Evolutionary conservation across 1,140 invertebrate genomes (phyloP), one percentile per base, ranked within the genome.

Genomic region (Cotesia vestalis): DNA sequence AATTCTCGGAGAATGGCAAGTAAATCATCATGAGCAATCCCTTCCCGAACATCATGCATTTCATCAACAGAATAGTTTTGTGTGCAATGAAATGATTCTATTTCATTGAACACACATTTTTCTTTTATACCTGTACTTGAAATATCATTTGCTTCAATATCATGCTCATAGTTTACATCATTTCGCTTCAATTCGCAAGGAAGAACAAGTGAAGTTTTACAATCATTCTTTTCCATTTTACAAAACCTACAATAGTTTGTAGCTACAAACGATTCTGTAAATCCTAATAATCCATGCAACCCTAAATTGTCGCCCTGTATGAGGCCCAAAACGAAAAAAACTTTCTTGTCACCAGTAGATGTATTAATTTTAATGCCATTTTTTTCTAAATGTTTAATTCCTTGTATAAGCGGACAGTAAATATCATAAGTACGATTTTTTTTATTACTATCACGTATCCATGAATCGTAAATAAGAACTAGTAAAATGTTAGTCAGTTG

Each of bases 401-500:
- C 74, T 40, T 72, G 27, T 14, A 76, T 76, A 20, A 78, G 46
- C 63, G 35, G 61, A 66, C 57, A 40, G 64, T 74, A 78, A 38
- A 78, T 69, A 14, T 55, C 12, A 9, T 4, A 4, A 11, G 66
- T 35, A 2, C 55, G n/a, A 35, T 67, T 72, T 0, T 35, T 40
- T 40, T 6, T 72, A 82, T 69, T 57, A 34, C 3, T 35, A 72
- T 78, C 76, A 4, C 75, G 67, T 73, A 79, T 76, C 36, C 73
- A 62, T 34, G 76, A 75, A 69, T 80, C 75, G 73, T 76, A 77
- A 46, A 81, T 59, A 62, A 76, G 74, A 17, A 71, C 40, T 6
- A 81, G 35, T 60, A 80, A 80, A 57, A 81, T 79, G 64, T 76
- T 80, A 51, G 68, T 68, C 14, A 81, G 71, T 69, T 63, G 66